A percentile compares a stretch with the other conserved stretches of the same genome.
phyloP scores from a whole-genome alignment of 2,888 invertebrate genomes.

The Phengaris arion region DNA sequence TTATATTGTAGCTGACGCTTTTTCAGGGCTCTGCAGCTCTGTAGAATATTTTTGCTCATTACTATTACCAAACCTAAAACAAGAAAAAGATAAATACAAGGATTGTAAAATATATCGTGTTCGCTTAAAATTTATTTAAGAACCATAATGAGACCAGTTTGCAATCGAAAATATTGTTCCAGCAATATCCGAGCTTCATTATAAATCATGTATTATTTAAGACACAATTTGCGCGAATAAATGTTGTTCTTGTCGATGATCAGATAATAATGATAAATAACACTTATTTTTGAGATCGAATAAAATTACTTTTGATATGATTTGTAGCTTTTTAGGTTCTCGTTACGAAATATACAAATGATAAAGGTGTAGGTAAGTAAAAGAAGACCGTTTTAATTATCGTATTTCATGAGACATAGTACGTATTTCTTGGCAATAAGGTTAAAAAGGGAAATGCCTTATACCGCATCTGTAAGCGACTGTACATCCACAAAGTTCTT shows the following conservation, averaged over 20 bases:
- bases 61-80: background rate
- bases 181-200: conserved; percentile 19
- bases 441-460: too few species aligned
- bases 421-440: too few species aligned
- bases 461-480: too few species aligned
- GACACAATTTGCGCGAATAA: conserved; percentile 51
- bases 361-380: background rate
- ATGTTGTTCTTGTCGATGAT: conserved; percentile 44
- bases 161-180: conserved; percentile 21
- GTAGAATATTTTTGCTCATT: background rate
- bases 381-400: background rate
- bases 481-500: too few species aligned
- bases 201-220: conserved; percentile 45
- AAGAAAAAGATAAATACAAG: conserved; percentile 1
- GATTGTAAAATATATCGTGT: conserved; percentile 12
- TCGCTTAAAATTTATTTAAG: conserved; percentile 2
- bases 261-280: conserved; percentile 55
- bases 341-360: background rate
- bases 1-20: background rate
- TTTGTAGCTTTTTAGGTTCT: conserved; percentile 19
- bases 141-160: conserved; percentile 21
- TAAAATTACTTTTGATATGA: conserved; percentile 8
- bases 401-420: background rate
- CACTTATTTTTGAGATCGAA: conserved; percentile 38
- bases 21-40: too few species aligned